These are phyloP conservation scores for Sycobia sp. DNA, from an alignment of 1,140 invertebrate genomes.

Conservation along the genomic window DNA sequence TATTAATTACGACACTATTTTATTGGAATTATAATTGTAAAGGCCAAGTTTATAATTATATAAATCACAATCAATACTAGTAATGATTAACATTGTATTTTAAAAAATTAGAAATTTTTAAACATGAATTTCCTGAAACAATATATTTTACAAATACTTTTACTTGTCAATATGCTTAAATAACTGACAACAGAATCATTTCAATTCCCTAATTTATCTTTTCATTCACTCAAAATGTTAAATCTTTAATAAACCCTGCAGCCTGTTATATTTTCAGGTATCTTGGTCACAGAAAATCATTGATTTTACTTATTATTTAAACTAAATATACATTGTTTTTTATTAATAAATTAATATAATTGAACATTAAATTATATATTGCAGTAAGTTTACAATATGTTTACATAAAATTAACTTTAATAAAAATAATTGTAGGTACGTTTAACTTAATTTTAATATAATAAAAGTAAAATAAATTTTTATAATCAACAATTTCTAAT, in stretches of 20 bases:
- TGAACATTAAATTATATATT: background rate
- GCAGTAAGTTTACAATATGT: no score
- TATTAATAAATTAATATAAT: background rate
- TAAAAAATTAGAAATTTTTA: background rate
- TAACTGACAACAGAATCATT: background rate
- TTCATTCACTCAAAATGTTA: background rate
- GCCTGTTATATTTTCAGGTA: conserved; percentile 2
- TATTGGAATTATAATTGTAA: no score
- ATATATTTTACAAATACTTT: background rate
- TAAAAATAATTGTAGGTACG: background rate
- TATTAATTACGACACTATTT: no score
- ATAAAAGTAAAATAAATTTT: background rate
- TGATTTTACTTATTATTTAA: background rate
- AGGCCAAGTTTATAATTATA: no score
- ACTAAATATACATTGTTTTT: background rate
- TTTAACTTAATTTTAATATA: background rate
- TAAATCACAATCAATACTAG: background rate
- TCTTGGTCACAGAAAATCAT: background rate
- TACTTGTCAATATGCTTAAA: no score
- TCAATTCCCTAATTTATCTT: background rate
- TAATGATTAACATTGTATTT: background rate
- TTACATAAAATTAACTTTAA: background rate
- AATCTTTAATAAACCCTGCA: conserved; percentile 1
- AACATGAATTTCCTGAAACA: background rate
- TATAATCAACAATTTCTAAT: background rate